These are phyloP conservation scores for Paragorgia papillata DNA, from an alignment of 92 coral and sea anemone genomes.

Conservation along the genomic window DNA sequence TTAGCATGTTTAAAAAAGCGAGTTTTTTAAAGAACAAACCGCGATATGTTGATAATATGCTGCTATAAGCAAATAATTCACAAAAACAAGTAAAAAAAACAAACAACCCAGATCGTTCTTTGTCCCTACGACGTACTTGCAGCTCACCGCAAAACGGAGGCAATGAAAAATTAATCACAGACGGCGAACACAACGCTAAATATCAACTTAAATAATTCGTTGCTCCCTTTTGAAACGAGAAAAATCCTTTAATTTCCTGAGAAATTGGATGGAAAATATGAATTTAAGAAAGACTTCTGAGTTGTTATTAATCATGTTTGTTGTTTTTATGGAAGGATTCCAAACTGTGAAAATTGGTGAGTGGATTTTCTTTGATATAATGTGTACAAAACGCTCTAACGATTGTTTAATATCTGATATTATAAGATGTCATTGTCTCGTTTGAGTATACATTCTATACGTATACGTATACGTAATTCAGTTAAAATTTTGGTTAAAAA, in stretches of 20 bases:
- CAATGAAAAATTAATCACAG: constrained; percentile 29
- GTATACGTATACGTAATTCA: too few species aligned
- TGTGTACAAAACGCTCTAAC: not conserved
- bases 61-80: too few species aligned
- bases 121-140: too few species aligned
- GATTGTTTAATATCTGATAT: not conserved
- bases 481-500: too few species aligned
- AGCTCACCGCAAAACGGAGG: too few species aligned
- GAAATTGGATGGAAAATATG: not conserved
- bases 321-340: not conserved
- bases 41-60: too few species aligned
- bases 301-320: not conserved
- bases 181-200: not conserved
- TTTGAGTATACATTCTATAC: not conserved
- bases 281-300: not conserved
- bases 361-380: not conserved
- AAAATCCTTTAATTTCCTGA: not conserved
- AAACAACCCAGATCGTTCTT: too few species aligned
- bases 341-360: constrained; percentile 9
- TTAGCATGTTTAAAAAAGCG: too few species aligned
- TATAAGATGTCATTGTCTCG: not conserved
- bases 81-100: too few species aligned
- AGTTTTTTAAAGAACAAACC: too few species aligned
- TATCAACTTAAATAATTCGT: not conserved
- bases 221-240: not conserved